These are phyloP conservation scores for Phalacrocorax carbo DNA, from an alignment of 2,113 vertebrate genomes.

Conservation along the genomic window DNA sequence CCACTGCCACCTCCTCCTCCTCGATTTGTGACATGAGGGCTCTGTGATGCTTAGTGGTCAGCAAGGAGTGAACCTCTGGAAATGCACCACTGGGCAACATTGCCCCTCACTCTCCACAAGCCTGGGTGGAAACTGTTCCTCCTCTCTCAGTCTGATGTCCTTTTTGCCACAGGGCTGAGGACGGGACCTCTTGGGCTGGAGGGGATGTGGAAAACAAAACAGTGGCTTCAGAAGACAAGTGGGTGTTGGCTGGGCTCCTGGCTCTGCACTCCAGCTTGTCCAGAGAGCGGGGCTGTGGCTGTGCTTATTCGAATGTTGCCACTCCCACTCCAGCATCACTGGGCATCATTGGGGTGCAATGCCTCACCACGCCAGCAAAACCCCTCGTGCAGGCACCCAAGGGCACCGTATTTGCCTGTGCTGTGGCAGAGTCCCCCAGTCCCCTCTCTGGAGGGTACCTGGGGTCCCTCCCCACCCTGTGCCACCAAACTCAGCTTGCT, in stretches of 20 bases:
- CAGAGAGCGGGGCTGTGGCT: not conserved
- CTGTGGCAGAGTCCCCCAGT: not conserved
- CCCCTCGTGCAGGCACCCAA: rapidly evolving
- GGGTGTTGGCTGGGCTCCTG: not conserved
- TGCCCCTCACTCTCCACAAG: not conserved
- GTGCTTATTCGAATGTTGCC: not conserved
- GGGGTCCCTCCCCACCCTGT: not conserved
- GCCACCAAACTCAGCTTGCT: not conserved
- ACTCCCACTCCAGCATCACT: not conserved
- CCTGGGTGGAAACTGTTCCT: not conserved
- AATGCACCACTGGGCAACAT: rapidly evolving
- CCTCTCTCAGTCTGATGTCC: not conserved
- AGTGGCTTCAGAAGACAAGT: not conserved
- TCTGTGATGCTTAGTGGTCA: not conserved
- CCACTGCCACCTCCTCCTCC: not conserved
- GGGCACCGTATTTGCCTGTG: rapidly evolving
- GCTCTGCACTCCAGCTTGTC: not conserved
- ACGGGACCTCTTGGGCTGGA: not conserved
- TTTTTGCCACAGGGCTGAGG: not conserved
- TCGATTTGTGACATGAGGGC: not conserved
- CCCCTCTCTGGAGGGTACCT: not conserved
- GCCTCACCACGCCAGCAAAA: not conserved
- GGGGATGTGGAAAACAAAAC: not conserved
- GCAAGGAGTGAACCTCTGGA: not conserved
- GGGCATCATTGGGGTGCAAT: rapidly evolving